Percentiles rank a stretch among this genome's conserved stretches.
phyloP scores from a whole-genome alignment of 1,140 invertebrate species.

The Drosophila teissieri region DNA sequence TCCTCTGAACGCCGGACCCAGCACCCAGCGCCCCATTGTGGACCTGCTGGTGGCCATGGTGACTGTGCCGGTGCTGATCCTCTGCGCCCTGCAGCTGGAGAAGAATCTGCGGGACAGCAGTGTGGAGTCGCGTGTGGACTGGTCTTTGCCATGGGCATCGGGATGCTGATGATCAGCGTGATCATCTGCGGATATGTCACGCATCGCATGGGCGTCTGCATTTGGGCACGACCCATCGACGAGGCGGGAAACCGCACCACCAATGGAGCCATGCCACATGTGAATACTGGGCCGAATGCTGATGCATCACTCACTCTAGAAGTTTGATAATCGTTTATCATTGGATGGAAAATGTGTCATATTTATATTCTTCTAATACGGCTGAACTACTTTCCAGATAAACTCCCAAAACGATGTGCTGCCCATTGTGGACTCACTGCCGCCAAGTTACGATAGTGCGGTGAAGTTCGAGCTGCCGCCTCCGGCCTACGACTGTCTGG shows the following conservation, averaged over 20 bases:
- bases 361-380: no score
- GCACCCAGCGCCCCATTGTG: conserved; percentile 74
- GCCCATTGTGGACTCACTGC: conserved; percentile 79
- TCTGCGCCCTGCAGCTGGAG: conserved; percentile 80
- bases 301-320: no score
- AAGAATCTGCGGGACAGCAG: conserved; percentile 76
- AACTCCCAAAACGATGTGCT: conserved; percentile 84
- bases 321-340: no score
- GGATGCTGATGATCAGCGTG: conserved; percentile 77
- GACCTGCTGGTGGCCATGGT: conserved; percentile 81
- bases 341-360: no score
- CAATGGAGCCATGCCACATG: conserved; percentile 60
- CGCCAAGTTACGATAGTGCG: conserved; percentile 81
- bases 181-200: conserved; percentile 84
- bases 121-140: conserved; percentile 72
- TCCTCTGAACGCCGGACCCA: conserved; percentile 35
- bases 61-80: conserved; percentile 75
- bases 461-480: conserved; percentile 79
- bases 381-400: no score
- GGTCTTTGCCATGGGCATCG: conserved; percentile 78
- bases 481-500: conserved; percentile 77
- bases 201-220: conserved; percentile 83
- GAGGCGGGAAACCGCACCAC: conserved; percentile 71
- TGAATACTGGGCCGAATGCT: no score
- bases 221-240: conserved; percentile 82